phyloP scores from a whole-genome alignment of 2,888 invertebrate genomes.

The Oligia latruncula region DNA sequence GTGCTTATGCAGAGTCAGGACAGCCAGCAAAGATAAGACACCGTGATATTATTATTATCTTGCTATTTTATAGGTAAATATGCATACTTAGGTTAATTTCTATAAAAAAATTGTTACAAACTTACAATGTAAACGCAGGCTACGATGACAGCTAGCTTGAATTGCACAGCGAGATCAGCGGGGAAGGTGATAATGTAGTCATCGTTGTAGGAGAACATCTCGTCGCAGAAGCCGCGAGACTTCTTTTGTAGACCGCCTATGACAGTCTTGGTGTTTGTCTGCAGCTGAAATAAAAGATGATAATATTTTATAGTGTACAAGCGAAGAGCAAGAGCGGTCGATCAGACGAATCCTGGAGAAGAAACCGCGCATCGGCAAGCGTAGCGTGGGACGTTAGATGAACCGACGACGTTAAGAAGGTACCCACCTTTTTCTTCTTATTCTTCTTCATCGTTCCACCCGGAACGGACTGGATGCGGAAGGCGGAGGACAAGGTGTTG shows the following conservation, averaged over 20 bases:
- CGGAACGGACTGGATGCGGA: too few relatives aligned
- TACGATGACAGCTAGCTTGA: conserved; percentile 75
- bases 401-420: too few relatives aligned
- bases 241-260: conserved; percentile 68
- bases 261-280: conserved; percentile 66
- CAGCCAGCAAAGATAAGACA: neutral
- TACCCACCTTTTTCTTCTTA: too few relatives aligned
- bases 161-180: conserved; percentile 68
- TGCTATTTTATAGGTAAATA: neutral
- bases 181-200: conserved; percentile 73
- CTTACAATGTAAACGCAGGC: conserved; percentile 73
- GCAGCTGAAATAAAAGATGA: conserved; percentile 64
- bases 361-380: too few relatives aligned
- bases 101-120: neutral
- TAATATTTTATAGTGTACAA: conserved; percentile 7
- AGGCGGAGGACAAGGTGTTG: too few relatives aligned
- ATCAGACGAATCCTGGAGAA: too few relatives aligned
- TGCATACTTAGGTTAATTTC: neutral
- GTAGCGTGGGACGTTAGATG: too few relatives aligned
- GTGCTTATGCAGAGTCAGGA: too few relatives aligned
- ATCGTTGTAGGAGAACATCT: conserved; percentile 60
- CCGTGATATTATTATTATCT: neutral
- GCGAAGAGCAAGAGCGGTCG: too few relatives aligned
- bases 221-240: conserved; percentile 62
- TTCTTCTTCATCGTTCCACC: too few relatives aligned